phyloP scores from a whole-genome alignment of 1,140 invertebrate genomes.

The Macrosteles quadrilineatus region DNA sequence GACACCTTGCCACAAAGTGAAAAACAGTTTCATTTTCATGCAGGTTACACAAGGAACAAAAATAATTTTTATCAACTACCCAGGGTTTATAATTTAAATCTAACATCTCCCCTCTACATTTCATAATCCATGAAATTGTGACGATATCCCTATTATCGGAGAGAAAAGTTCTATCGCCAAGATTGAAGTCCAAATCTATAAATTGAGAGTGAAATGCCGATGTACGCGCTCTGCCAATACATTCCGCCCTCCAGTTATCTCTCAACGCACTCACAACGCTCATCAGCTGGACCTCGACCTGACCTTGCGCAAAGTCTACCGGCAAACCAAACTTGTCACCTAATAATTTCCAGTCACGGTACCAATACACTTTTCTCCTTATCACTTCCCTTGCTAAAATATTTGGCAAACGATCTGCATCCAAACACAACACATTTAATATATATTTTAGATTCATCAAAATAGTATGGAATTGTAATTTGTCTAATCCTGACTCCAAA shows the following conservation, averaged over 20 bases:
- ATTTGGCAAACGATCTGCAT: neutral
- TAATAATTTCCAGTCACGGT: no score
- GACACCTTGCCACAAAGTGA: neutral
- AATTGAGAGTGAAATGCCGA: neutral
- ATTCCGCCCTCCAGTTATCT: no score
- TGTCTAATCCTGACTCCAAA: no score
- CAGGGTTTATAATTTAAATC: neutral
- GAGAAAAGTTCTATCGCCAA: neutral
- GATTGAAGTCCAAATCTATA: neutral
- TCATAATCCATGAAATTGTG: neutral
- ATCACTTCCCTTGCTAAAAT: neutral
- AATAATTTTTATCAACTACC: neutral
- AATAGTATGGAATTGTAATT: no score
- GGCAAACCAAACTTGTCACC: no score
- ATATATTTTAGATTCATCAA: no score
- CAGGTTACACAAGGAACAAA: neutral
- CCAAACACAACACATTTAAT: neutral
- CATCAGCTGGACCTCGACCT: no score
- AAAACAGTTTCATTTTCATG: neutral
- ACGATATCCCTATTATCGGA: neutral
- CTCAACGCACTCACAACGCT: no score
- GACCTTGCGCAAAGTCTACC: no score
- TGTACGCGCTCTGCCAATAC: neutral
- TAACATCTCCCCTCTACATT: neutral
- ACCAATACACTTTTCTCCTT: neutral